Evolutionary conservation across 2,888 invertebrate species (phyloP).

Genomic region (Charanyca ferruginea): DNA sequence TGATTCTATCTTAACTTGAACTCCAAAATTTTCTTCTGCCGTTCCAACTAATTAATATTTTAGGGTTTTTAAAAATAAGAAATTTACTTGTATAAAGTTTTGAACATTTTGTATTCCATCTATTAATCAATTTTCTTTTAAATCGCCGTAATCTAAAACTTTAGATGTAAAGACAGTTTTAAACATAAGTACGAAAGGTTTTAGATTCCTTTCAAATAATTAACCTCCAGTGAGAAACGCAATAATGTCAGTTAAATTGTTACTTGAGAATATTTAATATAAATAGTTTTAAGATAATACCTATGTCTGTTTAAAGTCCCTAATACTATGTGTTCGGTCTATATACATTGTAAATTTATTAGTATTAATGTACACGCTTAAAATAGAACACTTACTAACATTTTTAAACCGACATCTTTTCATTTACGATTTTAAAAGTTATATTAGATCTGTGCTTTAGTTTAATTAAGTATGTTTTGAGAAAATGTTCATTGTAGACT

Average conservation of each 20-base stretch:
- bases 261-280: constrained; percentile 65
- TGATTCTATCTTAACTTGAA: neutral
- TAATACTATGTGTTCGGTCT: constrained; percentile 43
- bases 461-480: constrained; percentile 28
- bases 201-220: constrained; percentile 52
- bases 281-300: constrained; percentile 66
- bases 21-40: neutral
- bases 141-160: constrained; percentile 35
- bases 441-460: constrained; percentile 24
- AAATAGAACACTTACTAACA: constrained; percentile 6
- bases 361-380: constrained; percentile 41
- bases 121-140: constrained; percentile 30
- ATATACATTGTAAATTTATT: constrained; percentile 51
- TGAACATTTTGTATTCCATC: constrained; percentile 30
- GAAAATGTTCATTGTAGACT: constrained; percentile 34
- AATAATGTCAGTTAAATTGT: constrained; percentile 85
- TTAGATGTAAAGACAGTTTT: constrained; percentile 36
- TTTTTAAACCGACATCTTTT: constrained; percentile 22
- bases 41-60: constrained; percentile 8
- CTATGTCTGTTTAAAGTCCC: constrained; percentile 56
- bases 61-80: neutral
- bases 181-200: constrained; percentile 46
- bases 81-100: neutral
- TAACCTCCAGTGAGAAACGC: constrained; percentile 84
- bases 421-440: constrained; percentile 14